Evolutionary conservation across 2,797 vertebrate genomes (phyloP).

Genomic region (Scarus forsteni): DNA sequence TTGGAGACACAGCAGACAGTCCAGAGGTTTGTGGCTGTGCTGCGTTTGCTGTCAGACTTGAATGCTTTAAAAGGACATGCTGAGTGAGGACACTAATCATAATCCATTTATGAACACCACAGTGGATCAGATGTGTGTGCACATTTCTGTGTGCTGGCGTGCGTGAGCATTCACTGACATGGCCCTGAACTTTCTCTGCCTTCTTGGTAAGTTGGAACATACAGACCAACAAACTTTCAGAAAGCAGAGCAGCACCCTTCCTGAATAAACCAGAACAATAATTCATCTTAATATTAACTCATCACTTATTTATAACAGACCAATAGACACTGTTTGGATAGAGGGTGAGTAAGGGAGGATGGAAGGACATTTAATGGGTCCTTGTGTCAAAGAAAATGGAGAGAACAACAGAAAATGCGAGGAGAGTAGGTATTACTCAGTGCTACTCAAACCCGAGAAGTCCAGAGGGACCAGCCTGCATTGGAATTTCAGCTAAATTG

Average conservation of each 20-base stretch:
- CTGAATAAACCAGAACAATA: slow-evolving; percentile 77
- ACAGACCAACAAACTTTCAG: not conserved
- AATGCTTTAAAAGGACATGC: slow-evolving; percentile 32
- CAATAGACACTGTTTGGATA: slow-evolving; percentile 52
- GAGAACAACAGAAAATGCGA: slow-evolving; percentile 46
- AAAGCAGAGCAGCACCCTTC: slow-evolving; percentile 36
- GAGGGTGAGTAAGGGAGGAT: slow-evolving; percentile 14
- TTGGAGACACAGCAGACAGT: slow-evolving; percentile 12
- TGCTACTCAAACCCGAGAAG: slow-evolving; percentile 26
- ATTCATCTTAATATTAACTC: slow-evolving; percentile 75
- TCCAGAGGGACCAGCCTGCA: slow-evolving; percentile 35
- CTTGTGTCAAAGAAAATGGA: slow-evolving; percentile 21
- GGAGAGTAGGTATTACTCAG: slow-evolving; percentile 25
- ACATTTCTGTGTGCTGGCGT: not conserved
- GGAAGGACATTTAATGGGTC: slow-evolving; percentile 26
- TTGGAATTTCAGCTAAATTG: slow-evolving; percentile 51
- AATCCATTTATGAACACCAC: slow-evolving; percentile 38
- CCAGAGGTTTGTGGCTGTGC: slow-evolving; percentile 10
- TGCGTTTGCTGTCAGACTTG: slow-evolving; percentile 25
- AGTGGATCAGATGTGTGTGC: slow-evolving; percentile 13
- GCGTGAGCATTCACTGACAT: not conserved
- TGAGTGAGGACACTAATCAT: slow-evolving; percentile 26
- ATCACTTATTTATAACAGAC: slow-evolving; percentile 70
- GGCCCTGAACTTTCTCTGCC: slow-evolving; percentile 23
- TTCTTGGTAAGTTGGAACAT: slow-evolving; percentile 26